phyloP scores from a whole-genome alignment of 2,888 invertebrate species.

The Drosophila demipolita region DNA sequence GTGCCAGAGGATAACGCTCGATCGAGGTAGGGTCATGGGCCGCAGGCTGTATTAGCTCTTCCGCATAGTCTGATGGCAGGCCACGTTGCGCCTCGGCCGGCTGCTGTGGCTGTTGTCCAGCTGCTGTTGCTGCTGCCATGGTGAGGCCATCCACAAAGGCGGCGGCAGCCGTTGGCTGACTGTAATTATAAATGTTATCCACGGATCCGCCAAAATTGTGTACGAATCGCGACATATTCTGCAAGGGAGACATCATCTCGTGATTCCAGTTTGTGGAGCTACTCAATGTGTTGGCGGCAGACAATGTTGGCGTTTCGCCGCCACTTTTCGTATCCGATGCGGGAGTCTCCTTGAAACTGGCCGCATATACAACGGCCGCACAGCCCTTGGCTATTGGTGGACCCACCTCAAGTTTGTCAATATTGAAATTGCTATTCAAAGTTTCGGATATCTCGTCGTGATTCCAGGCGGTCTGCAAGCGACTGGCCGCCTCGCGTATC shows the following conservation, averaged over 20 bases:
- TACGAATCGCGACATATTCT: constrained; percentile 84
- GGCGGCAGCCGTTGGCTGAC: constrained; percentile 73
- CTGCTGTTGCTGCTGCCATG: constrained; percentile 17
- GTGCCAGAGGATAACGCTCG: constrained; percentile 88
- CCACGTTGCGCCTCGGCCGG: not conserved
- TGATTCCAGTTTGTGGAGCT: constrained; percentile 44
- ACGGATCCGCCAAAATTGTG: constrained; percentile 84
- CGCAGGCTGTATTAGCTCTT: constrained; percentile 1
- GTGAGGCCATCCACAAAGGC: constrained; percentile 67
- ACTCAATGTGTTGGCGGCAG: not conserved
- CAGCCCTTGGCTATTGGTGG: constrained; percentile 92
- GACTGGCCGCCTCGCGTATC: constrained; percentile 87
- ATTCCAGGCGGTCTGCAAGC: constrained; percentile 82
- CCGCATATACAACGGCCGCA: constrained; percentile 92
- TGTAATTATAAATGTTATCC: constrained; percentile 82
- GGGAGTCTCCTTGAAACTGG: constrained; percentile 85
- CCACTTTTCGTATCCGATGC: not conserved
- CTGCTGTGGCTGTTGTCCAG: constrained; percentile 2
- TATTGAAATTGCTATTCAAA: constrained; percentile 85
- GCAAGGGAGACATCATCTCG: constrained; percentile 83
- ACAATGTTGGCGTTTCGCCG: not conserved
- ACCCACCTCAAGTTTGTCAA: constrained; percentile 89
- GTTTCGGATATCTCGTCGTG: constrained; percentile 82
- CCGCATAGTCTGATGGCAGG: not conserved
- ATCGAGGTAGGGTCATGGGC: constrained; percentile 64